Percentiles rank a stretch among this genome's conserved stretches.
Evolutionary conservation across 2,888 invertebrate genomes (phyloP).

Genomic region (Charanyca ferruginea): DNA sequence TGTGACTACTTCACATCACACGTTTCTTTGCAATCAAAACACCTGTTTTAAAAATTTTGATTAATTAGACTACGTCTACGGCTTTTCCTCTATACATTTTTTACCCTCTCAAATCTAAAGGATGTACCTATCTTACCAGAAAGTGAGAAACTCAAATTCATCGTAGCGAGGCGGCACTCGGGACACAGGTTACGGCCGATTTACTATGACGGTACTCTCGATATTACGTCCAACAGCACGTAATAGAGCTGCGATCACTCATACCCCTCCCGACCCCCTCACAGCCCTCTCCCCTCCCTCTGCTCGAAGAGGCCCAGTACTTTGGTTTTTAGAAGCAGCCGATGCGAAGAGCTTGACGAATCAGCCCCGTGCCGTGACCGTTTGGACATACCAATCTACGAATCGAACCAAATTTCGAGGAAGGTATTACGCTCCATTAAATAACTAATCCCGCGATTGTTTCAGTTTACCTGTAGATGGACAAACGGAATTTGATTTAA

Average conservation of each 20-base stretch:
- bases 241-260: slow-evolving; percentile 81
- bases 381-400: slow-evolving; percentile 66
- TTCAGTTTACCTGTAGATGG: slow-evolving; percentile 43
- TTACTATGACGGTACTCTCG: slow-evolving; percentile 83
- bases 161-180: slow-evolving; percentile 70
- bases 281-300: slow-evolving; percentile 46
- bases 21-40: slow-evolving; percentile 21
- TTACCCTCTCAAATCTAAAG: neutral
- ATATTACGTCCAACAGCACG: slow-evolving; percentile 82
- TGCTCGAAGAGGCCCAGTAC: slow-evolving; percentile 55
- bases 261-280: slow-evolving; percentile 64
- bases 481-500: slow-evolving; percentile 29
- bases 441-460: slow-evolving; percentile 65
- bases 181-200: slow-evolving; percentile 81
- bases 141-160: slow-evolving; percentile 62
- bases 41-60: neutral
- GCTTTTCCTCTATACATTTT: neutral
- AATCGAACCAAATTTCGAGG: slow-evolving; percentile 68
- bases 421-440: slow-evolving; percentile 76
- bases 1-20: neutral
- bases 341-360: slow-evolving; percentile 79
- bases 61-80: neutral
- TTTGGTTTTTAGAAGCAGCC: slow-evolving; percentile 73
- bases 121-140: neutral
- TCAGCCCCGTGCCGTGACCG: slow-evolving; percentile 79